A percentile compares a stretch with the other conserved stretches of the same genome.
Evolutionary conservation across 2,888 invertebrate genomes (phyloP).

Genomic region (Amorpha juglandis): DNA sequence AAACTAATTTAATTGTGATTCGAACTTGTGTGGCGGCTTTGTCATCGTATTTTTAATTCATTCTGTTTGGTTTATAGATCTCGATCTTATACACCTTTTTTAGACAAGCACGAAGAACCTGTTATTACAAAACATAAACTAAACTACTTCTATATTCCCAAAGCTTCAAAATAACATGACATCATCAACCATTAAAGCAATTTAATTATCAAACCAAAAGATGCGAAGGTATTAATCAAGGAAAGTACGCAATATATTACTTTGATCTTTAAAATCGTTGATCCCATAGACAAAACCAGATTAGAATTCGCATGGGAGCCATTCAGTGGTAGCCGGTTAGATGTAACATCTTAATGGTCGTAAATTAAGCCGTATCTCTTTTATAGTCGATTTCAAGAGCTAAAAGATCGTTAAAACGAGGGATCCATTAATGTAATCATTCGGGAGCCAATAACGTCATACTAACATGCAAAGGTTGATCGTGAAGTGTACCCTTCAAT

Average conservation of each 20-base stretch:
- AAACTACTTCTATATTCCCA: not conserved
- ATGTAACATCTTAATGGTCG: constrained; percentile 64
- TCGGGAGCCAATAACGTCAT: constrained; percentile 74
- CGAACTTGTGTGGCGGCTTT: too few relatives aligned
- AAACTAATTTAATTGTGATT: too few relatives aligned
- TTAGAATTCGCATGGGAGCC: constrained; percentile 59
- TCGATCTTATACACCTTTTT: too few relatives aligned
- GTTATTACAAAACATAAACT: constrained; percentile 9
- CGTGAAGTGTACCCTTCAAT: constrained; percentile 38
- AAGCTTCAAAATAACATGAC: not conserved
- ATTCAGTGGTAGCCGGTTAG: constrained; percentile 47
- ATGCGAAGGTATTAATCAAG: constrained; percentile 18
- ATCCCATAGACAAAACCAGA: constrained; percentile 21
- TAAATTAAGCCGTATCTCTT: constrained; percentile 77
- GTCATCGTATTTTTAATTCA: too few relatives aligned
- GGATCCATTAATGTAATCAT: constrained; percentile 78
- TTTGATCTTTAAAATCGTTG: constrained; percentile 22
- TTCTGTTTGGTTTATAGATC: too few relatives aligned
- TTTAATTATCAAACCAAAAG: constrained; percentile 5
- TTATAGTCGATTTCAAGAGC: constrained; percentile 76
- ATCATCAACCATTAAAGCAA: not conserved
- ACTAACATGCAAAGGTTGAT: constrained; percentile 67
- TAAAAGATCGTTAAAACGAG: constrained; percentile 73
- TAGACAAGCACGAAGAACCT: not conserved
- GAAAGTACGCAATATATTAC: constrained; percentile 22